These are phyloP conservation scores for Alligator sinensis DNA, from an alignment of 2,113 vertebrate species.

Conservation along the genomic window DNA sequence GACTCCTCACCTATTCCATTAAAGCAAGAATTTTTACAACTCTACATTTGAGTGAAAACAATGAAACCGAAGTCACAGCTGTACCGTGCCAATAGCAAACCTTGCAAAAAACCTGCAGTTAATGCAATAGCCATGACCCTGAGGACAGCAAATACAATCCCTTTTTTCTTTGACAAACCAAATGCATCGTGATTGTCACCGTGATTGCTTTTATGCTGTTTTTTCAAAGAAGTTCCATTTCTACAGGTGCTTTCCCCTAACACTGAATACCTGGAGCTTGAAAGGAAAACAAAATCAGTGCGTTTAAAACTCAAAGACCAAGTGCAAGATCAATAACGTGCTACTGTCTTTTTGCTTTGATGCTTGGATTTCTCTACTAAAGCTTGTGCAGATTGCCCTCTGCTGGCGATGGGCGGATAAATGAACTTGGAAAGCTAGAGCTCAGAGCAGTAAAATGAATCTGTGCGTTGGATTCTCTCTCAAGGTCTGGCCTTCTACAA, in stretches of 20 bases:
- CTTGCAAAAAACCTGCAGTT: background rate
- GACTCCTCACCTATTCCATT: background rate
- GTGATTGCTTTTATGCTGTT: background rate
- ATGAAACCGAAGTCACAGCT: background rate
- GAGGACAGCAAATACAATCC: background rate
- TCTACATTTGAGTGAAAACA: background rate
- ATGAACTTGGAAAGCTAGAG: fast-evolving
- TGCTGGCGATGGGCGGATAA: background rate
- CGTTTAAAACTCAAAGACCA: fast-evolving
- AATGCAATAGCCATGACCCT: background rate
- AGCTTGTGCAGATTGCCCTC: background rate
- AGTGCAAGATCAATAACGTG: fast-evolving
- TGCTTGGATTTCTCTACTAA: fast-evolving
- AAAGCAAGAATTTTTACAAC: background rate
- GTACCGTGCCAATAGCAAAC: conserved; percentile 22
- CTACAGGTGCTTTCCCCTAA: background rate
- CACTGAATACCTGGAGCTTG: fast-evolving
- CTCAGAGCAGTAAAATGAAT: background rate
- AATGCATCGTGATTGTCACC: background rate
- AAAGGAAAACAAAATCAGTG: background rate
- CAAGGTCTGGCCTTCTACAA: background rate
- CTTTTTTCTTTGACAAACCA: conserved; percentile 39
- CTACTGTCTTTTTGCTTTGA: too few species aligned
- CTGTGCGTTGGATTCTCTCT: background rate
- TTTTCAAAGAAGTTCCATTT: background rate